Base-by-base conservation (phyloP, 2,113 vertebrate genomes). In the Talpa occidentalis region DNA sequence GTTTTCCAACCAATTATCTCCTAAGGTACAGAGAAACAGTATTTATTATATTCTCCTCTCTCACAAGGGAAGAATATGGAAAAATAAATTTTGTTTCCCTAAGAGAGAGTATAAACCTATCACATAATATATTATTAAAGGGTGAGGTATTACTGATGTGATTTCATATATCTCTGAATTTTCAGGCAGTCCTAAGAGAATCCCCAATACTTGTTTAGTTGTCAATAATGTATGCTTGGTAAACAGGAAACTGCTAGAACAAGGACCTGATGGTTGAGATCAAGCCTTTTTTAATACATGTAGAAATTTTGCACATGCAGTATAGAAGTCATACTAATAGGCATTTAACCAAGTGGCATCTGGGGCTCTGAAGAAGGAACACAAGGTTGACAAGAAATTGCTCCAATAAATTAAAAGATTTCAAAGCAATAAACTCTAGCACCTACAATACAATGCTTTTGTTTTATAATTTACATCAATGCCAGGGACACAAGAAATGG, bases 61-160 rank as follows among this genome's bases (percentile, higher is more conserved):
- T 95, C 82, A 74, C 67, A 96, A 78, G 30, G 77, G 92, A 96
- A 96, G 83, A 97, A 77, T 30, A 60, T 69, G 17, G 73, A 93
- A 97, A 97, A 97, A 94, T 97, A 97, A 95, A 97, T 97, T 98
- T 97, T 17, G 49, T 96, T 98, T 98, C 94, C 93, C 96, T 96
- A 90, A 60, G 93, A 96, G 91, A 97, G 70, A 96, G 94, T 97
- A 89, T 84, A 96, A 97, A 97, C 62, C 47, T 94, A 83, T 83
- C 60, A 2, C 54, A 74, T 82, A 96, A 76, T 37, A 70, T 15
- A 89, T 95, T 94, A 97, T 82, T 60, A 96, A 97, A 96, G 76
- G 35, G 6, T 42, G 80, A 56, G 70, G 59, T 93, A 87, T 91
- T 90, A 69, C 66, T 96, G 64, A 59, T 5, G 26, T 30, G 40